A percentile compares a stretch with the other conserved stretches of the same genome.
phyloP scores from a whole-genome alignment of 2,888 invertebrate species.

The Andricus curvator region DNA sequence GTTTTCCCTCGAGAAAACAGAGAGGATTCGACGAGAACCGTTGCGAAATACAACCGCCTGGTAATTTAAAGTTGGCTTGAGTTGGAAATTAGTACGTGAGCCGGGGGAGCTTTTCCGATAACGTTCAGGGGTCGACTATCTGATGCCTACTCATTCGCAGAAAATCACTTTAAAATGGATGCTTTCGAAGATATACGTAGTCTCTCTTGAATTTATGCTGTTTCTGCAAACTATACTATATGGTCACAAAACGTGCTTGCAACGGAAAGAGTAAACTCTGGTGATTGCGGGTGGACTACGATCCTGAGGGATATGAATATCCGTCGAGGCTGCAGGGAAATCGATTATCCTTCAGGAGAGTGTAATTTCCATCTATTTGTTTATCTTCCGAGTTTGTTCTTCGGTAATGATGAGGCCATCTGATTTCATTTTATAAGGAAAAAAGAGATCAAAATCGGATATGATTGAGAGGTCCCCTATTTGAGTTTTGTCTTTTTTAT shows the following conservation, averaged over 20 bases:
- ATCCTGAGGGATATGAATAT: constrained; percentile 24
- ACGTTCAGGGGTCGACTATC: neutral
- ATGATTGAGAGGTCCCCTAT: too few species aligned
- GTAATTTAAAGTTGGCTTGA: constrained; percentile 55
- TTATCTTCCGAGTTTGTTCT: constrained; percentile 8
- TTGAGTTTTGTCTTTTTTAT: too few species aligned
- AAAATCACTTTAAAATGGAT: constrained; percentile 17
- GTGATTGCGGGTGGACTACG: constrained; percentile 12
- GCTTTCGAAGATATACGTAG: neutral
- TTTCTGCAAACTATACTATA: constrained; percentile 4
- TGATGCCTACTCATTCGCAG: neutral
- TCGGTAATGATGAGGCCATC: constrained; percentile 4
- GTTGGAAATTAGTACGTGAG: constrained; percentile 52
- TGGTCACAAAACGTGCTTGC: neutral
- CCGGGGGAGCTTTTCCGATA: constrained; percentile 31
- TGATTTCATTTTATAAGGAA: neutral
- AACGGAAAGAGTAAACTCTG: constrained; percentile 24
- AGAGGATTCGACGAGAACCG: constrained; percentile 16
- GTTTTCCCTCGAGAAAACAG: constrained; percentile 28
- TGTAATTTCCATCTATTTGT: constrained; percentile 16
- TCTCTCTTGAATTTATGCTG: constrained; percentile 7
- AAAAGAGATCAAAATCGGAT: too few species aligned
- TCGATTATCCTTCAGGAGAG: constrained; percentile 12
- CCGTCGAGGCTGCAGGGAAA: neutral
- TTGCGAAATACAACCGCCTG: constrained; percentile 5